Percentiles rank a stretch among this genome's conserved stretches.
Conservation (phyloP, 1,140 invertebrate genomes). For the Zaprionus gabonicus region DNA sequence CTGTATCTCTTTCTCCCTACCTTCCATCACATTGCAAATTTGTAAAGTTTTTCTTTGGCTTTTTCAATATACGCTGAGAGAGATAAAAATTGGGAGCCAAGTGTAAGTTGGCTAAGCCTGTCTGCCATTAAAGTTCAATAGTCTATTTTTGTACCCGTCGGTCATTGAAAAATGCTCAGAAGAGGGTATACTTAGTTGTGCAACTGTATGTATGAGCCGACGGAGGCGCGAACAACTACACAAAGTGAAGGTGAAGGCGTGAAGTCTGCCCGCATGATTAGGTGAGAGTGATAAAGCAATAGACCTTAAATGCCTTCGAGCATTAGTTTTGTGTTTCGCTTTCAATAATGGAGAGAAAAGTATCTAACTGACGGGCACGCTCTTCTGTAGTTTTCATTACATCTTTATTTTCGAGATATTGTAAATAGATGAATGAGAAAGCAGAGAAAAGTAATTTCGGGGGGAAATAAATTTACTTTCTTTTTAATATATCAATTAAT, state of each 20-base stretch:
- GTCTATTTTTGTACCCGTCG: slow-evolving; percentile 1
- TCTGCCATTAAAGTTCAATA: slow-evolving; percentile 25
- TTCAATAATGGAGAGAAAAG: not conserved
- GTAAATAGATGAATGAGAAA: not conserved
- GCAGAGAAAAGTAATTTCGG: not conserved
- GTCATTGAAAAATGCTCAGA: not conserved
- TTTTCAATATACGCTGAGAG: slow-evolving; percentile 54
- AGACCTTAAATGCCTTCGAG: too few species aligned
- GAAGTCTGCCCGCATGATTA: too few species aligned
- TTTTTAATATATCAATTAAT: not conserved
- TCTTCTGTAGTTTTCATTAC: not conserved
- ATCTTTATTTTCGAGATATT: not conserved
- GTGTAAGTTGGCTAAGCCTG: slow-evolving; percentile 24
- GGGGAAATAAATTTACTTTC: not conserved
- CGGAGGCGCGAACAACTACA: too few species aligned
- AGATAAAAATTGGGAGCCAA: slow-evolving; percentile 46
- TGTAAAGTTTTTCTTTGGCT: slow-evolving; percentile 56
- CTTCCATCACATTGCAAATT: slow-evolving; percentile 44
- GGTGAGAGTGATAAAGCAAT: too few species aligned
- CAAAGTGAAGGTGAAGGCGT: too few species aligned
- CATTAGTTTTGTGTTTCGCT: too few species aligned
- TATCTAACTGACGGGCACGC: not conserved
- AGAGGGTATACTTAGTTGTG: not conserved
- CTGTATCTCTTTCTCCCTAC: not conserved
- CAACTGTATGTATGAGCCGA: too few species aligned